These are phyloP conservation scores for Halisarca cf. caerulea DNA, from an alignment of 37 sponge, comb jelly and placozoan genomes.

Conservation along the genomic window DNA sequence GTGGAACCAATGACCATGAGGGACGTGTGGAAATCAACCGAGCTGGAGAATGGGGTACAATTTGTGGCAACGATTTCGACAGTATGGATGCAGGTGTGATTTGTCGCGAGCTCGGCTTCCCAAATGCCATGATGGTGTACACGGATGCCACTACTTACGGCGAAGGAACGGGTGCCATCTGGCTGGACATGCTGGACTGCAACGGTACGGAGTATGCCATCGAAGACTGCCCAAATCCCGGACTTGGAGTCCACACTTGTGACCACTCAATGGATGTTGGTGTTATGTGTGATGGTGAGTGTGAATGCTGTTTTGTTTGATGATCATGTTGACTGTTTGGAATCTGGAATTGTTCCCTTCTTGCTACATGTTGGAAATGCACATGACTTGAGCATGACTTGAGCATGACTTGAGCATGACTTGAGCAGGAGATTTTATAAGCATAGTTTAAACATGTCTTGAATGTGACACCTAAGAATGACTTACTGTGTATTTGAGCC, in stretches of 20 bases:
- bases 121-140: neutral
- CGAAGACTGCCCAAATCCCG: slow-evolving; percentile 4
- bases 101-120: slow-evolving; percentile 2
- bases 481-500: too few species aligned
- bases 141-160: slow-evolving; percentile 2
- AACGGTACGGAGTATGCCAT: neutral
- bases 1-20: neutral
- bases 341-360: too few species aligned
- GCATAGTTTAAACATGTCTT: too few species aligned
- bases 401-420: too few species aligned
- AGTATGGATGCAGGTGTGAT: slow-evolving; percentile 4
- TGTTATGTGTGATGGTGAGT: neutral
- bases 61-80: neutral
- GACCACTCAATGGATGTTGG: slow-evolving; percentile 20
- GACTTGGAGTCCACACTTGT: slow-evolving; percentile 11
- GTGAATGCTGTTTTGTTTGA: too few species aligned
- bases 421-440: too few species aligned
- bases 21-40: slow-evolving; percentile 16
- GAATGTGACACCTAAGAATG: too few species aligned
- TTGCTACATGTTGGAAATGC: too few species aligned
- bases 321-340: too few species aligned
- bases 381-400: too few species aligned
- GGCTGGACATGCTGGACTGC: slow-evolving; percentile 13
- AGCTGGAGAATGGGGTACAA: slow-evolving; percentile 4
- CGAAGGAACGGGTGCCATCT: slow-evolving; percentile 16